Evolutionary conservation across 2,888 invertebrate genomes (phyloP).

Genomic region (Synanthedon andrenaeformis): DNA sequence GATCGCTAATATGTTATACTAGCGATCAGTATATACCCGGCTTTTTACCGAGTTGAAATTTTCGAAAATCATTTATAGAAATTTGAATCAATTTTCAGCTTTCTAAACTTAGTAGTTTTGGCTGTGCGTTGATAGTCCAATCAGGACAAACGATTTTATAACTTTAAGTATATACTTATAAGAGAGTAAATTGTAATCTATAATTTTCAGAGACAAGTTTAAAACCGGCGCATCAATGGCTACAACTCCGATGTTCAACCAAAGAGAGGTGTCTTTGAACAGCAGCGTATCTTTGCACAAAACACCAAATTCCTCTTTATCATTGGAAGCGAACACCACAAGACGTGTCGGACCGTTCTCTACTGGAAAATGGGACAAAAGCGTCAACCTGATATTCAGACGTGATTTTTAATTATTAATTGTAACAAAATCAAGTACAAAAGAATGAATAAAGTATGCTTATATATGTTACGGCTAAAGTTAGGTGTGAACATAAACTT

Average conservation of each 20-base stretch:
- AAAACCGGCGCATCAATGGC: neutral
- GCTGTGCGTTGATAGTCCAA: too few relatives aligned
- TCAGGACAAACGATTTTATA: too few relatives aligned
- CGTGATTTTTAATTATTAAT: neutral
- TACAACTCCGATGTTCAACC: neutral
- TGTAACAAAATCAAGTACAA: too few relatives aligned
- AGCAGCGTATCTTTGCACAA: neutral
- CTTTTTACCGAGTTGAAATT: too few relatives aligned
- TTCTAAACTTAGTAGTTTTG: neutral
- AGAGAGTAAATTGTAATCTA: too few relatives aligned
- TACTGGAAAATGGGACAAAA: neutral
- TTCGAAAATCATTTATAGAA: too few relatives aligned
- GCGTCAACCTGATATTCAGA: neutral
- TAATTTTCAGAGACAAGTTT: neutral
- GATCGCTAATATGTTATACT: too few relatives aligned
- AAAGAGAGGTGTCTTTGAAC: neutral
- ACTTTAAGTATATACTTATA: too few relatives aligned
- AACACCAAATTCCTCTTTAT: neutral
- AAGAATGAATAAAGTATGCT: neutral
- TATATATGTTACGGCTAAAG: too few relatives aligned
- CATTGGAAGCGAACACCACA: neutral
- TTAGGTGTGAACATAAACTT: too few relatives aligned
- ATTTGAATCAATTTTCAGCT: too few relatives aligned
- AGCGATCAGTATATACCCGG: too few relatives aligned
- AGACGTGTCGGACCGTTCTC: neutral